Percentiles rank a stretch among this genome's conserved stretches.
Conservation (phyloP, 2,797 vertebrate species). For the Cyprinodon diabolis region DNA sequence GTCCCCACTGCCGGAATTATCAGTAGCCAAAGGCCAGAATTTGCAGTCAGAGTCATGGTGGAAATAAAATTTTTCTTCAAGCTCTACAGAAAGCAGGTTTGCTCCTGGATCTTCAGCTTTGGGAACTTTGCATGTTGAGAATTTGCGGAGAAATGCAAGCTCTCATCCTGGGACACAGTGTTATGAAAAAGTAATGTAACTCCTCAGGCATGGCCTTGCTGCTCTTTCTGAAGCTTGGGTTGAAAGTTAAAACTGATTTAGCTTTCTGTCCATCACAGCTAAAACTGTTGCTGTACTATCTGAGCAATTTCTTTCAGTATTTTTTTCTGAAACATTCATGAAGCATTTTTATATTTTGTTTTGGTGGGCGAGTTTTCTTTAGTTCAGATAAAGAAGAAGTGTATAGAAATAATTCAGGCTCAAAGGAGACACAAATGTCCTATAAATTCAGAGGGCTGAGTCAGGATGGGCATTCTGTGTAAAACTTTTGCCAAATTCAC, state of each 20-base stretch:
- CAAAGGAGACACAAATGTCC: no score
- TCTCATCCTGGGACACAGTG: constrained; percentile 23
- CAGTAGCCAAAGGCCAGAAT: constrained; percentile 17
- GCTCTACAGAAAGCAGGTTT: constrained; percentile 11
- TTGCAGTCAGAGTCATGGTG: neutral
- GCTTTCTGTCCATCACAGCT: neutral
- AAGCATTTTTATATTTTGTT: neutral
- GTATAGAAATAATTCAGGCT: neutral
- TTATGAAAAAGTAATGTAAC: constrained; percentile 22
- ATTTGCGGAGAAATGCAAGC: constrained; percentile 6
- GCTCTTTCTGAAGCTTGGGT: constrained; percentile 25
- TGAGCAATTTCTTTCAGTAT: neutral
- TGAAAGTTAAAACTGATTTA: constrained; percentile 13
- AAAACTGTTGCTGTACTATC: neutral
- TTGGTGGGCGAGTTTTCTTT: neutral
- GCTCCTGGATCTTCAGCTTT: neutral
- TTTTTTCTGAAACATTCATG: neutral
- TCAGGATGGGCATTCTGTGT: no score
- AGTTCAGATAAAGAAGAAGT: neutral
- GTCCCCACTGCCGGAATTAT: constrained; percentile 16
- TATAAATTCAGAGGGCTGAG: no score
- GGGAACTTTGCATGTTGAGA: constrained; percentile 18
- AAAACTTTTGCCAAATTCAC: no score
- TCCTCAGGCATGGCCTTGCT: constrained; percentile 11
- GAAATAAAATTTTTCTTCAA: constrained; percentile 24